Evolutionary conservation across 2,797 vertebrate genomes (phyloP), one percentile per base, ranked within the genome.

Genomic region (Sibirionetta formosa): DNA sequence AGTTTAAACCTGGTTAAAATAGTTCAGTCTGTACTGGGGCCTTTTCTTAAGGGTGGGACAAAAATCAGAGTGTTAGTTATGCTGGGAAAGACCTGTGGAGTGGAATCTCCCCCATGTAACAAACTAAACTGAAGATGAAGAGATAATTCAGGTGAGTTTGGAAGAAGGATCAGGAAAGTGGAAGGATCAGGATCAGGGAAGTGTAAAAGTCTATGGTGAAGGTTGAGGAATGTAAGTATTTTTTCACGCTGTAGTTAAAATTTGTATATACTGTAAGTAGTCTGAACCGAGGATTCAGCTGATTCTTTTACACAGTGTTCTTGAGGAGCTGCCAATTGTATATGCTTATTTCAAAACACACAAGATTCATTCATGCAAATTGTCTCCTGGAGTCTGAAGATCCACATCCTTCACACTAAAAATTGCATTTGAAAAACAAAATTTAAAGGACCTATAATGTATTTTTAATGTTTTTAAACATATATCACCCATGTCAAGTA

Each of bases 41-140:
- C 14, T 50, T 38, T 83, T 68, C 14, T 72, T 69, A 60, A 1
- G 6, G 1, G 5, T 36, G 9, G 16, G 19, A 50, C 16, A 68
- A 75, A 61, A 58, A 19, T 14, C 22, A 20, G 5, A 35, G 50
- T 50, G 3, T 54, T 60, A 29, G 0, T 15, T 82, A 7, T 23
- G 3, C 11, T 76, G 27, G 12, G 15, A 72, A 75, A 90, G 6
- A 61, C 42, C 19, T 65, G 24, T 51, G 44, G 4, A 66, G 3
- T 11, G 2, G 75, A 42, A 60, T 80, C 11, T 77, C 77, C 11
- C 16, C 31, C 61, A 14, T 0, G 0, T 27, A 77, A 60, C 2
- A 16, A 73, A 35, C 18, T 46, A 66, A 75, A 42, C 5, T 46
- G 33, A 44, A 18, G 16, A 46, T 35, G 68, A 81, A 72, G 12